Base-by-base conservation (phyloP, 2,888 invertebrate species). In the Andrena haemorrhoa region DNA sequence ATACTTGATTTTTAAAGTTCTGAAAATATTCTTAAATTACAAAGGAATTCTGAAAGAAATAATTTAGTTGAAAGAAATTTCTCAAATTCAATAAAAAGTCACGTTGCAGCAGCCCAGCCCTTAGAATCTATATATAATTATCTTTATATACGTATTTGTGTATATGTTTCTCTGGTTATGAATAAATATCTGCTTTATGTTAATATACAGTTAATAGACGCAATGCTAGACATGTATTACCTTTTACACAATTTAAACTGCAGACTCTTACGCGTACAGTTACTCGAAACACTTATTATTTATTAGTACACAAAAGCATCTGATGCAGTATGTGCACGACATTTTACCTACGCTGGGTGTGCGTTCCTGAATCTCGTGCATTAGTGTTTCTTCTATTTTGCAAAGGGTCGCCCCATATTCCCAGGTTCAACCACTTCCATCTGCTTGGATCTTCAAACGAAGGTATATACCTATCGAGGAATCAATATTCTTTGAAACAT, bases 241-340 rank as follows among this genome's bases (percentile, higher is more conserved):
- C 66, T 41, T 69, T 60, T 71, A 79, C 49, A 60, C 47, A 49
- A 49, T 29, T 26, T 74, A 71, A 33, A n/a, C 7, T 33, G 6
- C 68, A 77, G 7, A 33, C 12, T 68, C 23, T 61, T 83, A 78
- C n/a, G 64, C 12, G 35, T 70, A 73, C n/a, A 16, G 6, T 80
- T 80, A 81, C n/a, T 65, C 63, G 65, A 84, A 75, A 66, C 56
- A 29, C 47, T 75, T 41, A 64, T 64, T 66, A 60, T 61, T 64
- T 66, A 60, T 61, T 26, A 61, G 35, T 74, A 77, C 86, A 79
- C 68, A 75, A 63, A 80, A 71, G 88, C 86, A 88, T 88, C 86
- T 89, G n/a, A 85, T 89, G 88, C 88, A 80, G 41, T 79, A 63
- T 70, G 75, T 78, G 79, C 75, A 76, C 56, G 60, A 75, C 51